Conservation (phyloP, 92 coral and sea anemone species). For the Heliopora coerulea region DNA sequence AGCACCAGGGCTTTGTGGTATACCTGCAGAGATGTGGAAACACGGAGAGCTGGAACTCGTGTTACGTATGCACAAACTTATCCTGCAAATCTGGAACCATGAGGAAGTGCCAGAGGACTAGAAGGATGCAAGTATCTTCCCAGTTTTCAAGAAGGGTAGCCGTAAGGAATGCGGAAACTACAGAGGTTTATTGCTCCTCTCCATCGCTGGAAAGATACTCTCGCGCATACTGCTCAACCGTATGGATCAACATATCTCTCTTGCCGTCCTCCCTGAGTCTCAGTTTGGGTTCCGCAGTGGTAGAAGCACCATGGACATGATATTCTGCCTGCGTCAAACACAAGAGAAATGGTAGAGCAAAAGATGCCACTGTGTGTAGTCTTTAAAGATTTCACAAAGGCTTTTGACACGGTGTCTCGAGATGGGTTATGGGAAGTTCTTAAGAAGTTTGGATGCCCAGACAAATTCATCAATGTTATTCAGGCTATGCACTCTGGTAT, state of each 20-base stretch:
- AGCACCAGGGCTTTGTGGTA: background rate
- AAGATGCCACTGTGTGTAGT: background rate
- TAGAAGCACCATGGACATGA: constrained; percentile 29
- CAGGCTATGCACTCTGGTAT: background rate
- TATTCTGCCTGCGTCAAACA: constrained; percentile 15
- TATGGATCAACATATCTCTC: background rate
- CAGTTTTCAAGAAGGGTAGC: constrained; percentile 39
- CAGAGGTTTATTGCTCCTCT: constrained; percentile 1
- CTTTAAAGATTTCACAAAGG: constrained; percentile 14
- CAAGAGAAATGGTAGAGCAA: constrained; percentile 30
- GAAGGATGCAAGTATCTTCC: constrained; percentile 34
- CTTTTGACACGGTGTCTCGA: background rate
- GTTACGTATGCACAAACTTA: background rate
- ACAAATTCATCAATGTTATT: background rate
- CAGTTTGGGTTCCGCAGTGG: constrained; percentile 34
- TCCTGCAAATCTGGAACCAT: constrained; percentile 23
- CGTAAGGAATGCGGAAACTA: constrained; percentile 21
- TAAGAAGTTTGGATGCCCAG: background rate
- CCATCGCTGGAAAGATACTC: background rate
- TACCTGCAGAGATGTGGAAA: background rate
- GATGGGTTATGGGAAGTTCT: constrained; percentile 1
- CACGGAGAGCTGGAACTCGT: background rate
- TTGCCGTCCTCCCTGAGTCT: background rate
- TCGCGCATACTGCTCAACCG: background rate
- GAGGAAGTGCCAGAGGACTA: constrained; percentile 39